Evolutionary conservation across 1,140 invertebrate genomes (phyloP).

Genomic region (Manduca sexta): DNA sequence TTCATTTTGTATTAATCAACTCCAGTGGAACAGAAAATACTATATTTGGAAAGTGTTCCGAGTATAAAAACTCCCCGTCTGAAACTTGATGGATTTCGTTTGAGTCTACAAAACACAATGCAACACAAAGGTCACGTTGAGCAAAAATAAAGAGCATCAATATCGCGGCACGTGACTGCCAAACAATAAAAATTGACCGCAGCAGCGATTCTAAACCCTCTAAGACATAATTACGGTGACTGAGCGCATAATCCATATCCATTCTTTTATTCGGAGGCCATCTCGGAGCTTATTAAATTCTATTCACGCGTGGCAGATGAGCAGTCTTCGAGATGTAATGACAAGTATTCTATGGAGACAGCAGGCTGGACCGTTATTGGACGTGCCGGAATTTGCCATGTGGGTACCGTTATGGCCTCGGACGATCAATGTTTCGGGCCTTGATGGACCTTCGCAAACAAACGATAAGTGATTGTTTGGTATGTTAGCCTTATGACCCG

Average conservation of each 20-base stretch:
- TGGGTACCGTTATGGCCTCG: conserved; percentile 35
- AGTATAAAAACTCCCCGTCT: too few species aligned
- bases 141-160: not conserved
- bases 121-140: not conserved
- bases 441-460: conserved; percentile 17
- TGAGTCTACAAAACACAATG: not conserved
- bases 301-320: conserved; percentile 20
- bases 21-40: too few species aligned
- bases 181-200: not conserved
- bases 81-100: too few species aligned
- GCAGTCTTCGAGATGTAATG: conserved; percentile 28
- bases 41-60: too few species aligned
- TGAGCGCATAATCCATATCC: too few species aligned
- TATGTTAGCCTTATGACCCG: conserved; percentile 11
- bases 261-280: conserved; percentile 6
- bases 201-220: not conserved
- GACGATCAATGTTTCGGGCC: conserved; percentile 11
- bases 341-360: conserved; percentile 32
- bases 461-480: conserved; percentile 11
- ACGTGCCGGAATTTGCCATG: conserved; percentile 40
- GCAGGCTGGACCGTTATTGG: conserved; percentile 42
- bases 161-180: not conserved
- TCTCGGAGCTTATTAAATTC: conserved; percentile 24
- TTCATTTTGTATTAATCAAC: too few species aligned
- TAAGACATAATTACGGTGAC: too few species aligned